Conservation (phyloP, 2,113 vertebrate genomes). For the Heterotis niloticus region DNA sequence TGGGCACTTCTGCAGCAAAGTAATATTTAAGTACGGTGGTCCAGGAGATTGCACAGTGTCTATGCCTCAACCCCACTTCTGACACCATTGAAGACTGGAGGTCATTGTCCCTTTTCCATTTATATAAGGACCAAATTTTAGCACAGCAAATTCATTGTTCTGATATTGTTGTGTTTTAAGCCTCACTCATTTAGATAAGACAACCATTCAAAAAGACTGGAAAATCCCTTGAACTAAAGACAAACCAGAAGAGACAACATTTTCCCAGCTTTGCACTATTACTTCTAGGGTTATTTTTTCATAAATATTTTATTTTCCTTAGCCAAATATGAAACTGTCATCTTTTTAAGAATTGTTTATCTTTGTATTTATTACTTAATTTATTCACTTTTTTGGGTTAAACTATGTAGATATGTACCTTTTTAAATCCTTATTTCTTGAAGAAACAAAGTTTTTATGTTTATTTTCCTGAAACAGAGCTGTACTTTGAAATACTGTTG, state of each 20-base stretch:
- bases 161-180: constrained; percentile 55
- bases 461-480: constrained; percentile 59
- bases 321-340: constrained; percentile 33
- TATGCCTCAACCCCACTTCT: constrained; percentile 57
- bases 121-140: constrained; percentile 69
- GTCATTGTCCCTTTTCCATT: constrained; percentile 52
- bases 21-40: constrained; percentile 25
- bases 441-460: constrained; percentile 45
- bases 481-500: constrained; percentile 68
- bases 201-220: constrained; percentile 27
- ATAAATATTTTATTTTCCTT: constrained; percentile 18
- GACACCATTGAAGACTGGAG: constrained; percentile 50
- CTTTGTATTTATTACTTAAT: constrained; percentile 38
- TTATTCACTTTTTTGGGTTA: constrained; percentile 41
- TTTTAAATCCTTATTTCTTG: constrained; percentile 41
- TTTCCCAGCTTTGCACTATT: constrained; percentile 58
- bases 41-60: constrained; percentile 39
- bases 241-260: constrained; percentile 45
- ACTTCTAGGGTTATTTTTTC: constrained; percentile 32
- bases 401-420: constrained; percentile 32
- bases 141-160: constrained; percentile 57
- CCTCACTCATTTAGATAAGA: constrained; percentile 41
- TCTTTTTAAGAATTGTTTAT: constrained; percentile 33
- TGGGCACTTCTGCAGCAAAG: background rate
- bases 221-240: constrained; percentile 34